Conservation (phyloP, 1,140 invertebrate genomes). For the Callitettix versicolor region DNA sequence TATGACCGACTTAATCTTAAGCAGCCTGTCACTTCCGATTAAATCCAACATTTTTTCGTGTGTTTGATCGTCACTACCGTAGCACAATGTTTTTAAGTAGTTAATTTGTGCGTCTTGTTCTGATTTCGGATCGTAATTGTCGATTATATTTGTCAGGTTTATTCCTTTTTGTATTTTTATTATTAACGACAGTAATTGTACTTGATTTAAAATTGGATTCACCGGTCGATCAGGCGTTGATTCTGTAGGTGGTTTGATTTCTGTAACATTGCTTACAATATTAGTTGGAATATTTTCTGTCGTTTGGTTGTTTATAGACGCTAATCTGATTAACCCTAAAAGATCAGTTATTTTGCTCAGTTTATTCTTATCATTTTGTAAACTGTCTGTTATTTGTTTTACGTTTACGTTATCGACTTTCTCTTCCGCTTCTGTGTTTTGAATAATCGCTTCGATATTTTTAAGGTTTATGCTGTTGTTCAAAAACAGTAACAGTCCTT, state of each 20-base stretch:
- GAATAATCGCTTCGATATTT: slow-evolving; percentile 2
- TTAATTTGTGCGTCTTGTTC: not conserved
- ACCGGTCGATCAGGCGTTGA: no score
- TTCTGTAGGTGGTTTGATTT: no score
- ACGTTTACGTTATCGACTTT: not conserved
- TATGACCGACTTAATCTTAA: not conserved
- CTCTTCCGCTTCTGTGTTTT: slow-evolving; percentile 7
- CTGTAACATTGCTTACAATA: no score
- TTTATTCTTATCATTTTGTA: no score
- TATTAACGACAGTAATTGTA: not conserved
- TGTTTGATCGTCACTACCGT: not conserved
- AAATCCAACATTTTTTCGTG: not conserved
- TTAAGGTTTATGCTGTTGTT: slow-evolving; percentile 1
- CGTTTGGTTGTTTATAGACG: no score
- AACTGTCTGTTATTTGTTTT: no score
- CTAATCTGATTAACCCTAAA: no score
- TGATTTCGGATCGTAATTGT: not conserved
- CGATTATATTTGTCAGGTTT: not conserved
- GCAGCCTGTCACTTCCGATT: not conserved
- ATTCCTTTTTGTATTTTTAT: slow-evolving; percentile 1
- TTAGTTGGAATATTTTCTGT: no score
- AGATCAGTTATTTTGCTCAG: no score
- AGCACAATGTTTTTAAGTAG: not conserved
- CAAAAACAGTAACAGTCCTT: not conserved
- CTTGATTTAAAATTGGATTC: not conserved